A percentile compares a stretch with the other conserved stretches of the same genome.
phyloP scores from a whole-genome alignment of 1,140 invertebrate species.

The Conus ventricosus region DNA sequence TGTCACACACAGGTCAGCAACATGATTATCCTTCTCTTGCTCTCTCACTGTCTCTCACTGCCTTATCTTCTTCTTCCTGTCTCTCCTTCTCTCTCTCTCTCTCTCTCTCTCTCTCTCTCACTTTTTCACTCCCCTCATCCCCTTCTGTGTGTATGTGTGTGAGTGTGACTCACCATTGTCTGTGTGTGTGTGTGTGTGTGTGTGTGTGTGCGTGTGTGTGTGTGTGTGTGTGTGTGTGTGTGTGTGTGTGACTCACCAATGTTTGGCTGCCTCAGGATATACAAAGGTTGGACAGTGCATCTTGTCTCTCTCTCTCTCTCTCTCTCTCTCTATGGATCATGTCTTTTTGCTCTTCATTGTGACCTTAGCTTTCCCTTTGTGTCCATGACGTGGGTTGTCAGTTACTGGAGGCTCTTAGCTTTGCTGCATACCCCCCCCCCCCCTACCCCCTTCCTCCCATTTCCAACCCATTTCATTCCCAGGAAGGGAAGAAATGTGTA shows the following conservation, averaged over 20 bases:
- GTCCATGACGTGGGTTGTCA: too few relatives aligned
- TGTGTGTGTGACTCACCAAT: not conserved
- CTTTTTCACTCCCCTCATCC: too few relatives aligned
- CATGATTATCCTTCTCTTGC: too few relatives aligned
- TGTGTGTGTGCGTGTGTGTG: conserved; percentile 1
- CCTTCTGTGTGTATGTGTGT: too few relatives aligned
- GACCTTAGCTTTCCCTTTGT: not conserved
- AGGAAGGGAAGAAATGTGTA: too few relatives aligned
- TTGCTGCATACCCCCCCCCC: not conserved
- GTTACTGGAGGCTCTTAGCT: too few relatives aligned
- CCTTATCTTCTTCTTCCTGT: not conserved
- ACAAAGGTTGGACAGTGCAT: not conserved
- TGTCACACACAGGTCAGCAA: too few relatives aligned
- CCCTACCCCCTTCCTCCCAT: not conserved
- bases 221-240: conserved; percentile 9
- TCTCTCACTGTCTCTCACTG: too few relatives aligned
- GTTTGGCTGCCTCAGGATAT: not conserved
- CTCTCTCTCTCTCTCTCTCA: too few relatives aligned
- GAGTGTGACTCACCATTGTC: not conserved
- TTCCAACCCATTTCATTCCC: too few relatives aligned
- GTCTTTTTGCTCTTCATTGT: too few relatives aligned
- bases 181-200: not conserved
- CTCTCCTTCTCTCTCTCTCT: too few relatives aligned
- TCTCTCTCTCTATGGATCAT: not conserved
- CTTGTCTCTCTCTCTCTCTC: not conserved